Evolutionary conservation across 2,113 vertebrate species (phyloP).

Genomic region (Nematolebias whitei): DNA sequence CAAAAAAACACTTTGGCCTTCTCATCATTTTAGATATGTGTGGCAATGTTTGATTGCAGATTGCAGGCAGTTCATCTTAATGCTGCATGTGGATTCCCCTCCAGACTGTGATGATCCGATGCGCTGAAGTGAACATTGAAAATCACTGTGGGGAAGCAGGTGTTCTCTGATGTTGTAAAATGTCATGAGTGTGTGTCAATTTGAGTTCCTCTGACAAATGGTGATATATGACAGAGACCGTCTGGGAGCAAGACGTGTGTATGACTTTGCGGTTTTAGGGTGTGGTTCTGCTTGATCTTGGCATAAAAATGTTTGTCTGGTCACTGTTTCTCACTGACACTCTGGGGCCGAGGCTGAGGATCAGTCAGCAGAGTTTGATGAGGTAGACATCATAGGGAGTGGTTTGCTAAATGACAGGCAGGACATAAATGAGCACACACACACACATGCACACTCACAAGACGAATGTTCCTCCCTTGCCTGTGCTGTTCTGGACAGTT

Average conservation of each 20-base stretch:
- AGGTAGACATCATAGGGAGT: conserved; percentile 56
- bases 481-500: conserved; percentile 60
- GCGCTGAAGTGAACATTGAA: conserved; percentile 13
- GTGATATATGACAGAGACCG: conserved; percentile 15
- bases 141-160: conserved; percentile 24
- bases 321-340: conserved; percentile 43
- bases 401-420: conserved; percentile 45
- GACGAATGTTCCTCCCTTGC: conserved; percentile 49
- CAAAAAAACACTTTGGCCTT: conserved; percentile 14
- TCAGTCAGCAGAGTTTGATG: conserved; percentile 40
- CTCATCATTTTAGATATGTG: conserved; percentile 11
- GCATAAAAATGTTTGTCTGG: conserved; percentile 31
- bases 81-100: conserved; percentile 18
- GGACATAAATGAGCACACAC: conserved; percentile 45
- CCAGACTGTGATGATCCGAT: conserved; percentile 10
- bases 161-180: conserved; percentile 28
- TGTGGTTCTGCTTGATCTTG: conserved; percentile 50
- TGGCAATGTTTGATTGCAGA: not conserved
- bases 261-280: conserved; percentile 50
- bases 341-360: conserved; percentile 37
- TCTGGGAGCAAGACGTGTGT: conserved; percentile 19
- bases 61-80: conserved; percentile 17
- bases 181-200: conserved; percentile 31
- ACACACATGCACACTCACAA: conserved; percentile 1
- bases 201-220: conserved; percentile 24